Evolutionary conservation across 1,140 invertebrate genomes (phyloP).

Genomic region (Pomacea maculata): DNA sequence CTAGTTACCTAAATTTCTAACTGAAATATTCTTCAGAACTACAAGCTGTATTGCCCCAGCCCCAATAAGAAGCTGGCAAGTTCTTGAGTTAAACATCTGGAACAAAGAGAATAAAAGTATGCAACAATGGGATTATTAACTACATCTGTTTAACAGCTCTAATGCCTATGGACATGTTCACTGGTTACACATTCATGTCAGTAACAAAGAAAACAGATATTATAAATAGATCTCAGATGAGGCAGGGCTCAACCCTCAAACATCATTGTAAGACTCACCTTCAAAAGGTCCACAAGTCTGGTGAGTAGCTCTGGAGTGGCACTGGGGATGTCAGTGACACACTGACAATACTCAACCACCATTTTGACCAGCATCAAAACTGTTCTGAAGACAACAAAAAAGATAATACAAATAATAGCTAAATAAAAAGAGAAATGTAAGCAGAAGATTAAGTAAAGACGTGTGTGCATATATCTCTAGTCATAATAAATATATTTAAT

Average conservation of each 20-base stretch:
- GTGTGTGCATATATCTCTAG: no score
- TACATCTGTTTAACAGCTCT: no score
- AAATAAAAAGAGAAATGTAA: no score
- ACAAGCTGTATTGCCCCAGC: slow-evolving; percentile 94
- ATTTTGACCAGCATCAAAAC: slow-evolving; percentile 83
- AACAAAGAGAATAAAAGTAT: slow-evolving; percentile 34
- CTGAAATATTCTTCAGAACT: slow-evolving; percentile 95
- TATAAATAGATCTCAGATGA: no score
- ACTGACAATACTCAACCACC: slow-evolving; percentile 89
- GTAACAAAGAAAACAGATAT: no score
- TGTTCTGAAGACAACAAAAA: slow-evolving; percentile 64
- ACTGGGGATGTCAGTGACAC: slow-evolving; percentile 73
- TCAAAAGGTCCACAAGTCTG: slow-evolving; percentile 85
- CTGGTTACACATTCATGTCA: no score
- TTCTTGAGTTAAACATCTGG: slow-evolving; percentile 89
- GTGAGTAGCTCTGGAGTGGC: slow-evolving; percentile 79
- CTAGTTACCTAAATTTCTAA: slow-evolving; percentile 79
- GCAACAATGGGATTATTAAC: not conserved
- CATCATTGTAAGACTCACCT: slow-evolving; percentile 49
- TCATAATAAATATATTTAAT: no score
- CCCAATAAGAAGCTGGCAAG: slow-evolving; percentile 92
- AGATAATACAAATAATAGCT: not conserved
- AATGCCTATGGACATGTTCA: no score
- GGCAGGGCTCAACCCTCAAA: not conserved
- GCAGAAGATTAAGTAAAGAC: no score